Percentiles rank a stretch among this genome's conserved stretches.
Evolutionary conservation across 2,888 invertebrate genomes (phyloP).

Genomic region (Orchestes rusci): DNA sequence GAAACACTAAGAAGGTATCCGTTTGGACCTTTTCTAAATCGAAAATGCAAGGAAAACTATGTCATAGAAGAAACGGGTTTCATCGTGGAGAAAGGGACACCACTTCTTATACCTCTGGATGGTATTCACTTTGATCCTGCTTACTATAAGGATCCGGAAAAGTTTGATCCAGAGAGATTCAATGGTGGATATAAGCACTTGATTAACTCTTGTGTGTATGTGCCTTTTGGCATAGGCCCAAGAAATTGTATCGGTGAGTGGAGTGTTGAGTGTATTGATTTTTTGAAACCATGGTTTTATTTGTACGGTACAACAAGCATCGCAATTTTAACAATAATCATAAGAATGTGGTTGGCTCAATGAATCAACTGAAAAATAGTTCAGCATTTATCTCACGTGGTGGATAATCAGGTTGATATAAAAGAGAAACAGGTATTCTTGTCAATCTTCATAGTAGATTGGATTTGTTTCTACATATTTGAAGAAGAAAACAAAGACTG

Average conservation of each 20-base stretch:
- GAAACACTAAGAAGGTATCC: slow-evolving; percentile 45
- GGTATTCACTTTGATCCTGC: slow-evolving; percentile 39
- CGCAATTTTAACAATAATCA: too few species aligned
- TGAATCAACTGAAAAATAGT: too few species aligned
- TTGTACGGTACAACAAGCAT: too few species aligned
- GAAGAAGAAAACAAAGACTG: too few species aligned
- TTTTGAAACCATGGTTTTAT: too few species aligned
- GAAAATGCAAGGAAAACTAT: slow-evolving; percentile 35
- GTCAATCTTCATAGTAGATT: too few species aligned
- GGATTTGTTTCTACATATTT: too few species aligned
- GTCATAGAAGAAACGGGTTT: slow-evolving; percentile 39
- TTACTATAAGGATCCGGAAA: slow-evolving; percentile 42
- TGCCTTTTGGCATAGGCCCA: slow-evolving; percentile 41
- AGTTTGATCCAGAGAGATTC: slow-evolving; percentile 45
- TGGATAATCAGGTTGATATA: too few species aligned
- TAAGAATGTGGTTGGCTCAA: too few species aligned
- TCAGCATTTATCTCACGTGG: too few species aligned
- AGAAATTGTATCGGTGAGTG: slow-evolving; percentile 39
- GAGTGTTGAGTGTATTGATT: neutral
- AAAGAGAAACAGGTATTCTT: too few species aligned
- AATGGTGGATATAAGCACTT: slow-evolving; percentile 33
- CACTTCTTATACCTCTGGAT: slow-evolving; percentile 39
- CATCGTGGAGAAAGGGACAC: slow-evolving; percentile 40
- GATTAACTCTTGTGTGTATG: slow-evolving; percentile 28
- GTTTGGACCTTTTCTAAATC: slow-evolving; percentile 37